phyloP scores from a whole-genome alignment of 2,113 vertebrate genomes.

The Pardalotus punctatus region DNA sequence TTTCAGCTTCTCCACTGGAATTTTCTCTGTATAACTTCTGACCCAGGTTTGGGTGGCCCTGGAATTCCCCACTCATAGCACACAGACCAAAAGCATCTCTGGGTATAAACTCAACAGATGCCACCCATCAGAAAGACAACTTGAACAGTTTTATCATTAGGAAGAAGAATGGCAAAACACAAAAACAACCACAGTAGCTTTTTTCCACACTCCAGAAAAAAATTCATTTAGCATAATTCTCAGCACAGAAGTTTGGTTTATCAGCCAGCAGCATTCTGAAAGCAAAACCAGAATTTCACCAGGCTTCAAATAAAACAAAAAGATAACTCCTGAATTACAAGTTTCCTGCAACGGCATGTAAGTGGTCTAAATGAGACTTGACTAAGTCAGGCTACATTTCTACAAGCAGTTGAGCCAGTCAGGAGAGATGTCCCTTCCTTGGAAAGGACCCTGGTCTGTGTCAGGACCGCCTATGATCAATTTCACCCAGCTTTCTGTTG shows the following conservation, averaged over 20 bases:
- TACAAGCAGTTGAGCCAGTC: neutral
- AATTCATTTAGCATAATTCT: neutral
- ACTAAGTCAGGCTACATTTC: neutral
- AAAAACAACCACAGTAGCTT: neutral
- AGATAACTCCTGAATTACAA: neutral
- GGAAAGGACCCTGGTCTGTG: rapidly evolving
- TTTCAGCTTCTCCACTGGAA: neutral
- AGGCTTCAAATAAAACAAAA: neutral
- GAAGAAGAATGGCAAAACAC: neutral
- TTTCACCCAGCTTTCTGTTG: neutral
- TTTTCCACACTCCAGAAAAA: neutral
- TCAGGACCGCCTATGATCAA: neutral
- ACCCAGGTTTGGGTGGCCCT: neutral
- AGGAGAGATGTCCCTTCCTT: neutral
- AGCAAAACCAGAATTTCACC: neutral
- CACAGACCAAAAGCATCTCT: neutral
- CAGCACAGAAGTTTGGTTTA: neutral
- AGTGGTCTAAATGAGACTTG: neutral
- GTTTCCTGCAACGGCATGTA: neutral
- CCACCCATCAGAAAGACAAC: neutral
- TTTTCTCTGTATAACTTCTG: neutral
- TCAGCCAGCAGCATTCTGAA: neutral
- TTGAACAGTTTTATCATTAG: neutral
- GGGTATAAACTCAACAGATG: neutral
- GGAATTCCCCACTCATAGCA: neutral